These are phyloP conservation scores for Bos taurus DNA, from an alignment of 2,113 vertebrate genomes.

Conservation along the genomic window ARS-UCD2.0 NC_037348.1:15044001-15044500, in stretches of 20 bases:
- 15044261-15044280: fast-evolving
- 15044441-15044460: neutral
- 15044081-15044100: neutral
- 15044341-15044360: fast-evolving
- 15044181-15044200: neutral
- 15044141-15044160: fast-evolving
- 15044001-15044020: too few species aligned
- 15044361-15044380: neutral
- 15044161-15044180: neutral
- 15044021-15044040: neutral
- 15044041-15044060: neutral
- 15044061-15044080: neutral
- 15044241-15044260: neutral
- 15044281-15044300: fast-evolving
- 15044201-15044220: neutral
- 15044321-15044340: neutral
- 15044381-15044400: neutral
- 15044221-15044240: neutral
- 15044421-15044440: neutral
- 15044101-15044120: neutral
- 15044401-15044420: neutral
- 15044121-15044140: neutral
- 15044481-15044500: neutral
- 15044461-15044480: neutral
- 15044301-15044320: too few species aligned